phyloP scores from a whole-genome alignment of 2,888 invertebrate species.

The Lepetodrilus schrolli region DNA sequence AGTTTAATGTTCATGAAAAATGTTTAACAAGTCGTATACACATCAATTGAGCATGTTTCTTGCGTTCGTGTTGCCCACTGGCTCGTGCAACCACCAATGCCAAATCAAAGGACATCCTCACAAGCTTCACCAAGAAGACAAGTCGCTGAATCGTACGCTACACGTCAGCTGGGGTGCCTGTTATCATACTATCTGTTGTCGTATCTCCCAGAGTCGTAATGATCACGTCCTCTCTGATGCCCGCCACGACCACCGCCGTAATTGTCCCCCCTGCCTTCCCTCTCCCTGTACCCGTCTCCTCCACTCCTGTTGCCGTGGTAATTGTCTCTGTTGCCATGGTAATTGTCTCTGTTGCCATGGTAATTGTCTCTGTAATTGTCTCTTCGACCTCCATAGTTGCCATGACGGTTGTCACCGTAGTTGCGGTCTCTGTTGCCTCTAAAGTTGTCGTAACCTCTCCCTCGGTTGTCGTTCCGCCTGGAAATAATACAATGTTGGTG shows the following conservation, averaged over 20 bases:
- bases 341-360: slow-evolving; percentile 27
- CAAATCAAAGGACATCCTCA: too few relatives aligned
- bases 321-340: slow-evolving; percentile 29
- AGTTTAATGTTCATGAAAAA: too few relatives aligned
- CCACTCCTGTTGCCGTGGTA: slow-evolving; percentile 21
- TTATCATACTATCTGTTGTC: slow-evolving; percentile 30
- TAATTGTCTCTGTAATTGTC: slow-evolving; percentile 21
- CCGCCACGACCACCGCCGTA: slow-evolving; percentile 32
- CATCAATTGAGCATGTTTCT: too few relatives aligned
- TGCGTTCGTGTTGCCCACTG: too few relatives aligned
- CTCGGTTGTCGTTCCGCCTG: slow-evolving; percentile 7
- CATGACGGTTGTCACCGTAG: slow-evolving; percentile 1
- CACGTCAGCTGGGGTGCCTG: too few relatives aligned
- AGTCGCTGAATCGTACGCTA: too few relatives aligned
- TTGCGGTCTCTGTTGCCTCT: slow-evolving; percentile 20
- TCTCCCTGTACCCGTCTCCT: slow-evolving; percentile 15
- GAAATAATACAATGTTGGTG: background rate
- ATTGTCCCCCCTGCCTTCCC: slow-evolving; percentile 28
- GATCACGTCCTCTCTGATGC: background rate
- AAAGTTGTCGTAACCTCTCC: background rate
- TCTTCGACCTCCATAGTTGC: slow-evolving; percentile 7
- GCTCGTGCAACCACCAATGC: too few relatives aligned
- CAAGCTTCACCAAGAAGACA: too few relatives aligned
- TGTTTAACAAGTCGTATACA: too few relatives aligned
- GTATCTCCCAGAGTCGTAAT: background rate